Conservation (phyloP, 2,888 invertebrate genomes). For the Nasonia oneida region DNA sequence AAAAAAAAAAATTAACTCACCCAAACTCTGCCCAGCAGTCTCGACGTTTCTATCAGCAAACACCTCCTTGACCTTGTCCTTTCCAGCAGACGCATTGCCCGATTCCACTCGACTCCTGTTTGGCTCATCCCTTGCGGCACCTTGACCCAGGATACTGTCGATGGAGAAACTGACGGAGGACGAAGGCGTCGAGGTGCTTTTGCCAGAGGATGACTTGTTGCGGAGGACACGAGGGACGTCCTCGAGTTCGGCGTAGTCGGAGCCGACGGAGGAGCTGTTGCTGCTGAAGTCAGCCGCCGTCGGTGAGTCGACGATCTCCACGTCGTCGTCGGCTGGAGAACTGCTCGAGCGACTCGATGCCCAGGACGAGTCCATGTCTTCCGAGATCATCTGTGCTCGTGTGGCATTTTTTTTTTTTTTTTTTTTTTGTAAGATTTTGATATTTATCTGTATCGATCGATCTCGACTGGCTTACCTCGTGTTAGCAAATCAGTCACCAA, state of each 20-base stretch:
- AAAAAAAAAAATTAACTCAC: not conserved
- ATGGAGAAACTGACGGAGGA: slow-evolving; percentile 40
- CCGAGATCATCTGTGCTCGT: slow-evolving; percentile 35
- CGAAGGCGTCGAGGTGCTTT: not conserved
- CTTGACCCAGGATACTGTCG: slow-evolving; percentile 51
- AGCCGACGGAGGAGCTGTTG: not conserved
- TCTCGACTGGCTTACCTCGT: no score
- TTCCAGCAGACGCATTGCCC: no score
- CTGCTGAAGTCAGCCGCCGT: not conserved
- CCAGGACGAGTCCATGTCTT: slow-evolving; percentile 52
- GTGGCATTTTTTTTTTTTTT: no score
- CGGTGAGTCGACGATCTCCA: slow-evolving; percentile 24
- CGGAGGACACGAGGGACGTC: not conserved
- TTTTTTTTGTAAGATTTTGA: no score
- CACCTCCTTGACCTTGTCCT: not conserved
- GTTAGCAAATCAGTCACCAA: no score
- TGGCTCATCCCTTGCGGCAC: not conserved
- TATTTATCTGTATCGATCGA: no score
- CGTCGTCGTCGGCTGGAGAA: slow-evolving; percentile 21
- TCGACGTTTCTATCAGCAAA: not conserved
- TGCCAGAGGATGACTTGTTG: not conserved
- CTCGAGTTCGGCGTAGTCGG: slow-evolving; percentile 2
- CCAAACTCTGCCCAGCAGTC: not conserved
- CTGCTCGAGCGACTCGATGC: slow-evolving; percentile 47
- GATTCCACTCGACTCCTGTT: not conserved